Conservation (phyloP, 30 jellyfish, hydroid and myxozoan species). For the Cassiopea xamachana region DNA sequence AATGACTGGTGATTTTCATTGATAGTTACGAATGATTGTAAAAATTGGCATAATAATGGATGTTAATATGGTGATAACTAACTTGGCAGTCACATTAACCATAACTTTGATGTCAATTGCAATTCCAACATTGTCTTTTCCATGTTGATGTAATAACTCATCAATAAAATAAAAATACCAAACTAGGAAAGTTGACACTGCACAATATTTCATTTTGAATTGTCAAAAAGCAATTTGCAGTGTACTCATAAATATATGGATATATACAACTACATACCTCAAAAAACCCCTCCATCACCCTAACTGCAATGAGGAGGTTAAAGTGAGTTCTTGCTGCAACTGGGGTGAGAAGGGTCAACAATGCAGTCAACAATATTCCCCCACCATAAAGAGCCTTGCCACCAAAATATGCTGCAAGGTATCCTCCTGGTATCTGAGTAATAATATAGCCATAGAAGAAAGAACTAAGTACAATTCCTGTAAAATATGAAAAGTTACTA, state of each 20-base stretch:
- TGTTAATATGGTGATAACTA: too few species aligned
- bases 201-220: too few species aligned
- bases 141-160: too few species aligned
- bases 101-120: too few species aligned
- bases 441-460: conserved; percentile 95
- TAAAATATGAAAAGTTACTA: background rate
- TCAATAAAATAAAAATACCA: too few species aligned
- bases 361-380: conserved; percentile 95
- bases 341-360: conserved; percentile 91
- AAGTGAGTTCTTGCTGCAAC: conserved; percentile 87
- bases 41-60: too few species aligned
- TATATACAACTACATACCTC: conserved; percentile 58
- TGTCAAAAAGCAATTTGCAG: background rate
- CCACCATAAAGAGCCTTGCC: conserved; percentile 94
- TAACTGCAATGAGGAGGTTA: conserved; percentile 73
- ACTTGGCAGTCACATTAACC: too few species aligned
- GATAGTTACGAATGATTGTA: background rate
- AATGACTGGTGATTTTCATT: background rate
- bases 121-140: too few species aligned
- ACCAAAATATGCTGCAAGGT: conserved; percentile 94
- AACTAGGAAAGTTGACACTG: too few species aligned
- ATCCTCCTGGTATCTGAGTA: conserved; percentile 99
- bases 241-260: background rate
- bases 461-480: conserved; percentile 91
- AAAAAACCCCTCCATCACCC: conserved; percentile 90